A percentile compares a stretch with the other conserved stretches of the same genome.
phyloP scores from a whole-genome alignment of 2,888 invertebrate species.

The Seira ritae region DNA sequence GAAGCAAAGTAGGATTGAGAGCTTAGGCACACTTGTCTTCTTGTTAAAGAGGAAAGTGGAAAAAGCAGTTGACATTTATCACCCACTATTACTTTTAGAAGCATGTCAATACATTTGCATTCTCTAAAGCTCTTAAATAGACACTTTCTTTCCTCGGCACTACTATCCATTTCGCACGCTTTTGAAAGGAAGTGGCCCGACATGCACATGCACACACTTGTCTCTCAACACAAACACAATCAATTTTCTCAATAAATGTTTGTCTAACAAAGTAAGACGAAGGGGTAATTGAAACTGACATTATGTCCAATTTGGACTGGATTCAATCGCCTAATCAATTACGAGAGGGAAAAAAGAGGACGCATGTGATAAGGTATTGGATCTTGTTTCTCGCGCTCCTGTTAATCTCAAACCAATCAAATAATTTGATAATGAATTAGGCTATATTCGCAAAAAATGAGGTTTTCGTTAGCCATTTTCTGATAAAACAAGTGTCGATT shows the following conservation, averaged over 20 bases:
- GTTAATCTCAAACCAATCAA: no score
- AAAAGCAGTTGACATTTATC: constrained; percentile 54
- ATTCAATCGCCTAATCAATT: no score
- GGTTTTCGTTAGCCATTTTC: no score
- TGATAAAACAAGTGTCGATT: no score
- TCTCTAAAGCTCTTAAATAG: constrained; percentile 17
- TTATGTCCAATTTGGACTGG: neutral
- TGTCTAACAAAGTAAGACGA: constrained; percentile 3
- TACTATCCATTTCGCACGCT: neutral
- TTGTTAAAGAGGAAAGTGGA: neutral
- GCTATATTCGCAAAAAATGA: no score
- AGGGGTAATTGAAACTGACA: constrained; percentile 2
- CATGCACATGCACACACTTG: neutral
- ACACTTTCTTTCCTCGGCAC: neutral
- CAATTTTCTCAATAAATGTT: constrained; percentile 11
- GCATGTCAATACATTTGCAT: constrained; percentile 31
- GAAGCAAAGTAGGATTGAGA: no score
- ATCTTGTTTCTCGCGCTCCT: no score
- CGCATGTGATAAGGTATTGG: no score
- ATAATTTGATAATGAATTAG: no score
- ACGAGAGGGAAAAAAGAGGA: no score
- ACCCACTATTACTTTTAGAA: constrained; percentile 43
- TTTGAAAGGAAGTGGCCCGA: neutral
- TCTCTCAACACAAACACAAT: constrained; percentile 1
- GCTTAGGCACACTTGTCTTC: neutral